A percentile compares a stretch with the other conserved stretches of the same genome.
Evolutionary conservation across 2,797 vertebrate genomes (phyloP).

Genomic region (Vipera ursinii): DNA sequence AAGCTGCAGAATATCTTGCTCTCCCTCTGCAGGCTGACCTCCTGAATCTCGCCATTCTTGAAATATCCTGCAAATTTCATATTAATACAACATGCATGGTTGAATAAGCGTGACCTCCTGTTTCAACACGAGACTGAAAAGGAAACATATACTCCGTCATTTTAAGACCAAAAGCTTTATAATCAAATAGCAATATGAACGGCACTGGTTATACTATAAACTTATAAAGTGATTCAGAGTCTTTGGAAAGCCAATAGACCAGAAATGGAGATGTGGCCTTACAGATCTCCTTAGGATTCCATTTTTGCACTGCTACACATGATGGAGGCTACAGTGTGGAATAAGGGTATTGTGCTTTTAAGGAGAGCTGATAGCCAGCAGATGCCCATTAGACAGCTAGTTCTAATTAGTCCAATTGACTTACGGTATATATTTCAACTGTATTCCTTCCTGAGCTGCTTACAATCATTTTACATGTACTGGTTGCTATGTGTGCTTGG

Average conservation of each 20-base stretch:
- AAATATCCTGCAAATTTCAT: not conserved
- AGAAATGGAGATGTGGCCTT: not conserved
- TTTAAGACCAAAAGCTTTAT: not conserved
- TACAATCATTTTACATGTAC: not conserved
- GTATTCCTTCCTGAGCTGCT: not conserved
- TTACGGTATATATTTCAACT: not conserved
- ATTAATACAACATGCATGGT: not conserved
- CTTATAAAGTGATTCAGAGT: not conserved
- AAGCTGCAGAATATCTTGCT: not conserved
- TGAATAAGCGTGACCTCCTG: not conserved
- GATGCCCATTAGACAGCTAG: not conserved
- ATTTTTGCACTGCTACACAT: not conserved
- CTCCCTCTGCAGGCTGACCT: not conserved
- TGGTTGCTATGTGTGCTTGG: not conserved
- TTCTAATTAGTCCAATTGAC: not conserved
- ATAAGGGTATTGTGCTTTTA: not conserved
- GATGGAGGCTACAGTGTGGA: not conserved
- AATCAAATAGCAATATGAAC: not conserved
- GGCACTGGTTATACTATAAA: not conserved
- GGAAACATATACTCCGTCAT: not conserved
- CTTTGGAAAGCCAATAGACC: not conserved
- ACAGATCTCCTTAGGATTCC: not conserved
- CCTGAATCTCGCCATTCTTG: not conserved
- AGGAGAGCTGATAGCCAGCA: not conserved
- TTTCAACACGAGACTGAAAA: not conserved